Conservation (phyloP, 2,888 invertebrate species). For the Cryptocephalus moraei region DNA sequence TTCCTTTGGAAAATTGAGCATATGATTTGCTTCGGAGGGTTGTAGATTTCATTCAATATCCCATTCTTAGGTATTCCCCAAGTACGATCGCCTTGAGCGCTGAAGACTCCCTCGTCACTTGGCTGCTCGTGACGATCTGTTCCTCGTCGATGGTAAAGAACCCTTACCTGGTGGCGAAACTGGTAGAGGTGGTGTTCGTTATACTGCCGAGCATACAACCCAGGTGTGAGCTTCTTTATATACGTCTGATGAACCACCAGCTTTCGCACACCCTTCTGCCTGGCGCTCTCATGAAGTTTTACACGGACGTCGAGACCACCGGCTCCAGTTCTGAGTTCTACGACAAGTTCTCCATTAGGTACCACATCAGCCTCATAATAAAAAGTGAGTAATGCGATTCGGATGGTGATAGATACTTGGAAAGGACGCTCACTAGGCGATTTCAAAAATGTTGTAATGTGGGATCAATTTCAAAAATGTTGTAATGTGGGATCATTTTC, state of each 20-base stretch:
- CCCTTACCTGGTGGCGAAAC: constrained; percentile 93
- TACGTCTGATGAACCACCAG: constrained; percentile 79
- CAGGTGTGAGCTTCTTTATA: constrained; percentile 46
- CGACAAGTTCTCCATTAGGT: constrained; percentile 97
- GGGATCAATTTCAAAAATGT: too few species aligned
- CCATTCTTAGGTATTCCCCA: constrained; percentile 73
- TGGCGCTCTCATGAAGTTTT: constrained; percentile 93
- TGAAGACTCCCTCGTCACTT: constrained; percentile 75
- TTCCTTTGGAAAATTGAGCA: too few species aligned
- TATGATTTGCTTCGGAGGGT: too few species aligned
- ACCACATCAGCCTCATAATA: constrained; percentile 94
- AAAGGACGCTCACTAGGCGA: too few species aligned
- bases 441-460: too few species aligned
- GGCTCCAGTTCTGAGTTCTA: constrained; percentile 98
- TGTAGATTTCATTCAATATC: too few species aligned
- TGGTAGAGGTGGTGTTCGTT: constrained; percentile 82
- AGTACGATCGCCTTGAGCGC: constrained; percentile 64
- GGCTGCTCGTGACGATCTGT: constrained; percentile 84
- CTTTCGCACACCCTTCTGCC: constrained; percentile 73
- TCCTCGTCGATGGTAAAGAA: constrained; percentile 86
- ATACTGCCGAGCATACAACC: constrained; percentile 59
- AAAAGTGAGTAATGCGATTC: constrained; percentile 44
- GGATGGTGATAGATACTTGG: background rate
- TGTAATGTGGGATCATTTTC: too few species aligned
- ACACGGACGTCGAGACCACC: constrained; percentile 95